Conservation (phyloP, 2,113 vertebrate genomes). For the Neotragus moschatus region DNA sequence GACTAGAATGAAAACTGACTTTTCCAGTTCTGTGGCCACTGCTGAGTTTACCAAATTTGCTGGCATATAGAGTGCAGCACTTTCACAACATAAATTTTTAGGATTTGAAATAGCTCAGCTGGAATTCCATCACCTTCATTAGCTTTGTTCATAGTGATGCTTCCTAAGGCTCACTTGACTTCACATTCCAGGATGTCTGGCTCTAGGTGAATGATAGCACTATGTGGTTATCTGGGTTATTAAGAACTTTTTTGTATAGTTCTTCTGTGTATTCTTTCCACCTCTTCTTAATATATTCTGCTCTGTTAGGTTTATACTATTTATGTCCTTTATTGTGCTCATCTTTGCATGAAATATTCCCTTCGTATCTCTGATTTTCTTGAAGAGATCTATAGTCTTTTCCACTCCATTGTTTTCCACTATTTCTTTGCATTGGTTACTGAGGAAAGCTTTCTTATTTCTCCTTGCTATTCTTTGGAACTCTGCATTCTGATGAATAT, state of each 20-base stretch:
- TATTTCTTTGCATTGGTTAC: background rate
- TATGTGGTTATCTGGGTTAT: background rate
- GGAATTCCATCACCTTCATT: background rate
- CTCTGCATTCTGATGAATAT: background rate
- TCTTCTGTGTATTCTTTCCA: background rate
- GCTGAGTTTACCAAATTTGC: background rate
- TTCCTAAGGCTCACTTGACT: background rate
- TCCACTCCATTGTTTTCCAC: background rate
- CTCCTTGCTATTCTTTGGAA: background rate
- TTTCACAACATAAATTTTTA: background rate
- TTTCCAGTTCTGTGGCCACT: background rate
- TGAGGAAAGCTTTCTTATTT: background rate
- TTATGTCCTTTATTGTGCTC: background rate
- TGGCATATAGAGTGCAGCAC: background rate
- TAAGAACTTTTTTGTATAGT: background rate
- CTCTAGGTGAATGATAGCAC: background rate
- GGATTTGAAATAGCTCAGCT: background rate
- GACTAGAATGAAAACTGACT: background rate
- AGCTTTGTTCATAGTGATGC: background rate
- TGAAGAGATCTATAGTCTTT: background rate
- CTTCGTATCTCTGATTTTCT: background rate
- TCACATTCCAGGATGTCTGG: background rate
- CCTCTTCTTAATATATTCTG: background rate
- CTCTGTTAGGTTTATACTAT: background rate
- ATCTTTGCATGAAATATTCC: background rate